Evolutionary conservation across 2,888 invertebrate species (phyloP).

Genomic region (Amaurobius ferox): DNA sequence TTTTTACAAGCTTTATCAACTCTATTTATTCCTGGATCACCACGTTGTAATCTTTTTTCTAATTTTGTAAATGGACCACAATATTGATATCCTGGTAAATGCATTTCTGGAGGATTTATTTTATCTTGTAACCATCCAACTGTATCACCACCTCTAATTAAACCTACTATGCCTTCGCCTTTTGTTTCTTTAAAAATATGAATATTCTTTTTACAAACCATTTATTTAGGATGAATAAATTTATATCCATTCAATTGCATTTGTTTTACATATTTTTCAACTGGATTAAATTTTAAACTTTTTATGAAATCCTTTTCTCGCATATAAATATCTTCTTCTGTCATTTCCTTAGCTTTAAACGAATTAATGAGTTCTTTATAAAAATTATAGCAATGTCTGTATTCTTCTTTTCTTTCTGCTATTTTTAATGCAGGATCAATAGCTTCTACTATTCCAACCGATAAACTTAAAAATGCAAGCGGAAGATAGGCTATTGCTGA

Average conservation of each 20-base stretch:
- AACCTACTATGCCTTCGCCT: too few species aligned
- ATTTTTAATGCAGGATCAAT: constrained; percentile 24
- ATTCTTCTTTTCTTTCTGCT: constrained; percentile 36
- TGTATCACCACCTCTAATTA: too few species aligned
- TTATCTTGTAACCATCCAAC: too few species aligned
- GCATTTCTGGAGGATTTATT: too few species aligned
- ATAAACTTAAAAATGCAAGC: constrained; percentile 19
- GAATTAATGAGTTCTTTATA: constrained; percentile 20
- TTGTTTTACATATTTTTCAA: constrained; percentile 21
- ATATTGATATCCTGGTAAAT: too few species aligned
- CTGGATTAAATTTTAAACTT: background rate
- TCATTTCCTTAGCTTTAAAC: constrained; percentile 14
- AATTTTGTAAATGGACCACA: too few species aligned
- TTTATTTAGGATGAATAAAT: background rate
- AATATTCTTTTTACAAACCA: background rate
- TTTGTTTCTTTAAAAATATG: background rate
- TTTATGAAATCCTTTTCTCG: background rate
- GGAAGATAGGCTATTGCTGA: constrained; percentile 27
- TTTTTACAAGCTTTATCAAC: too few species aligned
- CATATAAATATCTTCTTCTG: constrained; percentile 20
- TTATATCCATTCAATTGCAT: constrained; percentile 21
- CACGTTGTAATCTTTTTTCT: too few species aligned
- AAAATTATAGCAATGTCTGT: constrained; percentile 26
- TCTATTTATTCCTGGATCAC: too few species aligned
- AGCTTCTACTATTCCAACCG: constrained; percentile 9